Percentiles rank a stretch among this genome's conserved stretches.
Conservation (phyloP, 2,888 invertebrate genomes). For the Tipula confusa region DNA sequence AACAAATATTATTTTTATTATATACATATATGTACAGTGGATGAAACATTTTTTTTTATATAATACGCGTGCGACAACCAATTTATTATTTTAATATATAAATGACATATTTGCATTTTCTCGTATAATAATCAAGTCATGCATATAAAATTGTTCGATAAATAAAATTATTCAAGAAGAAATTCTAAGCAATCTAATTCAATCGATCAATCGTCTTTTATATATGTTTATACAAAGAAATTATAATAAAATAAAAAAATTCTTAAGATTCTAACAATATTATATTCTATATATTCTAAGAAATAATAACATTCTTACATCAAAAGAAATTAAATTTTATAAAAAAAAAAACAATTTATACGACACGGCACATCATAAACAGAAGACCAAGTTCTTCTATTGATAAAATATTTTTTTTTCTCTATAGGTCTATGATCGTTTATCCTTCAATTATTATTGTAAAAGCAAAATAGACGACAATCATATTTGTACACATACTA, state of each 20-base stretch:
- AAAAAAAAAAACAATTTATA: neutral
- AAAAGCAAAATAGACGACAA: neutral
- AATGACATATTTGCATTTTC: neutral
- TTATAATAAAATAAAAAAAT: neutral
- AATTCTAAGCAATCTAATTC: conserved; percentile 25
- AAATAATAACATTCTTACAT: neutral
- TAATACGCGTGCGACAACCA: neutral
- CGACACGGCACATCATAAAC: conserved; percentile 20
- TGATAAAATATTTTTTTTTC: neutral
- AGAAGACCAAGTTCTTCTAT: neutral
- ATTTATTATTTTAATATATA: no score
- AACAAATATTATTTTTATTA: neutral
- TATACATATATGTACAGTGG: neutral
- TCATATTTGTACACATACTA: neutral
- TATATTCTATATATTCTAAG: conserved; percentile 13
- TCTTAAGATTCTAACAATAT: conserved; percentile 12
- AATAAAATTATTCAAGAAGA: conserved; percentile 16
- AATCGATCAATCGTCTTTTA: conserved; percentile 20
- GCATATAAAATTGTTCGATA: neutral
- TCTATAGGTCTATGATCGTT: conserved; percentile 25
- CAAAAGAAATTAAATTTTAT: conserved; percentile 25
- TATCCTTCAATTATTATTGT: neutral
- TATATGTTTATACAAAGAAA: neutral
- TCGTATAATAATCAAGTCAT: neutral
- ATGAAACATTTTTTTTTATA: neutral